Conservation (phyloP, 2,797 vertebrate genomes). For the Periparus ater region DNA sequence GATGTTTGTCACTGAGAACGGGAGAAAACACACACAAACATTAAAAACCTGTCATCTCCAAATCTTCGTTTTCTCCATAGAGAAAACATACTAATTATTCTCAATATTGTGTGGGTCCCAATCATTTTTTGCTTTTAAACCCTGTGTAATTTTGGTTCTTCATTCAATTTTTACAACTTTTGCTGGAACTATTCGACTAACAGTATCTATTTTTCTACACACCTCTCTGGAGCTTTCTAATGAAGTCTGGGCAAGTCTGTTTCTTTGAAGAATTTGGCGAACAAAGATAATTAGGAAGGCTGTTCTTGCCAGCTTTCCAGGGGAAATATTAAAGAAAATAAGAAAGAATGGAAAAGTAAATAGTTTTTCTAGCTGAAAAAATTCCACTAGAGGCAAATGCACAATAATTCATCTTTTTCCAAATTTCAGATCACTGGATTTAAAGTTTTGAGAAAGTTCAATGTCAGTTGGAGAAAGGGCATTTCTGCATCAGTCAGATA, state of each 20-base stretch:
- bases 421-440: not conserved
- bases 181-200: not conserved
- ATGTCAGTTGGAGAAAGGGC: fast-evolving
- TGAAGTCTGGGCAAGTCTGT: not conserved
- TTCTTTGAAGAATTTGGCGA: not conserved
- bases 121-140: not conserved
- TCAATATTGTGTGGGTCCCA: not conserved
- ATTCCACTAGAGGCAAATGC: not conserved
- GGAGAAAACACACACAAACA: not conserved
- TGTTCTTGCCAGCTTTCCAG: not conserved
- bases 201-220: not conserved
- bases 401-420: not conserved
- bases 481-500: not conserved
- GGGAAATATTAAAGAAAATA: not conserved
- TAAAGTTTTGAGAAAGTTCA: not conserved
- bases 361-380: not conserved
- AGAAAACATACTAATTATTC: not conserved
- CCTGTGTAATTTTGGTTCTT: not conserved
- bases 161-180: not conserved
- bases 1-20: not conserved
- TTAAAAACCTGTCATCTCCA: not conserved
- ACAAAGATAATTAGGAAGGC: not conserved
- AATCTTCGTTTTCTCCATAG: not conserved
- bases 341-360: not conserved
- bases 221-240: not conserved